Percentiles rank a stretch among this genome's conserved stretches.
Conservation (phyloP, 2,888 invertebrate genomes). For the Platycnemis pennipes region DNA sequence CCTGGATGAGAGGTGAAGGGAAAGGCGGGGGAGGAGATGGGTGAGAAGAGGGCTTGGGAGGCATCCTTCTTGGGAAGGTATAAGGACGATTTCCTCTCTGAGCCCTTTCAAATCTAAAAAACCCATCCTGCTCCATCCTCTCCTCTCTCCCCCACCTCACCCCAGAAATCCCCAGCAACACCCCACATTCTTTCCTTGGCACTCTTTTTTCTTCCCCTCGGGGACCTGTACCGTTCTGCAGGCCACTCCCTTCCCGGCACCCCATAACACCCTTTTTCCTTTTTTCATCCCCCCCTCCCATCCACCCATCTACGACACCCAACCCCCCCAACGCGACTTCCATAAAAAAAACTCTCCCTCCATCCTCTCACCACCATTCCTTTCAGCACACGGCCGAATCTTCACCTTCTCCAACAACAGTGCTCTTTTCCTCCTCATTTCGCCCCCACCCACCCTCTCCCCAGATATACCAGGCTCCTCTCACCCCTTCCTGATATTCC, state of each 20-base stretch:
- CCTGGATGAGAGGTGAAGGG: neutral
- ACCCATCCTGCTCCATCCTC: neutral
- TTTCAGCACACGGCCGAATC: neutral
- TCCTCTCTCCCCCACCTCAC: neutral
- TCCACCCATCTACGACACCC: neutral
- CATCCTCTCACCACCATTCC: neutral
- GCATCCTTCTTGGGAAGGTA: slow-evolving; percentile 26
- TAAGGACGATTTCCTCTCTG: slow-evolving; percentile 36
- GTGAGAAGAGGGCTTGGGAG: slow-evolving; percentile 7
- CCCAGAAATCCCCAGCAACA: neutral
- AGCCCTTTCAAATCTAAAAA: slow-evolving; percentile 40
- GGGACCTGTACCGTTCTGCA: neutral
- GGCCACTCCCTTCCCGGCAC: neutral
- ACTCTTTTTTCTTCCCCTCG: neutral
- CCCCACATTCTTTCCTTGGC: neutral
- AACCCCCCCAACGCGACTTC: neutral
- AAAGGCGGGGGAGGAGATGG: neutral
- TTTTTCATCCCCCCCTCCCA: neutral
- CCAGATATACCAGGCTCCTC: neutral
- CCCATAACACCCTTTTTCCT: neutral
- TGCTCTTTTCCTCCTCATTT: neutral
- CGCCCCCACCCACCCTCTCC: neutral
- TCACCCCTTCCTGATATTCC: neutral
- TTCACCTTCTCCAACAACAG: neutral
- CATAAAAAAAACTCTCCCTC: neutral